These are phyloP conservation scores for Pantelozetes paolii DNA, from an alignment of 2,888 invertebrate genomes.

Conservation along the genomic window DNA sequence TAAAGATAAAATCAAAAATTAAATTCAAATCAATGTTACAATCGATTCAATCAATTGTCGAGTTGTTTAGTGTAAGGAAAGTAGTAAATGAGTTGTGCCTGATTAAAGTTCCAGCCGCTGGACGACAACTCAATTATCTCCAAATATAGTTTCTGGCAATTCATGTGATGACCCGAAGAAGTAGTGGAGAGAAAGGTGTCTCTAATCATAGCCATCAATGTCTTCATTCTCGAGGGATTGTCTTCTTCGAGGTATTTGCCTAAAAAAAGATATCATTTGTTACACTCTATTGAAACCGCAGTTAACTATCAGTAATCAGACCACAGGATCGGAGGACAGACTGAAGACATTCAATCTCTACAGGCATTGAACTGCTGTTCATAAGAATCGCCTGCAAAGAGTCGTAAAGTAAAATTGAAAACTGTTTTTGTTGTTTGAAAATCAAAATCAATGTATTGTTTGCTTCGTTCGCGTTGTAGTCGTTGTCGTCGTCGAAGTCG, in stretches of 20 bases:
- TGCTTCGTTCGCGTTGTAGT: conserved; percentile 6
- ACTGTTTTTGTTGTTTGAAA: conserved; percentile 47
- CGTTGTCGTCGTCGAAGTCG: conserved; percentile 31
- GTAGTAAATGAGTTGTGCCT: conserved; percentile 82
- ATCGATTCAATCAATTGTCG: not conserved
- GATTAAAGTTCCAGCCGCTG: conserved; percentile 83
- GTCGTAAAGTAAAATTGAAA: conserved; percentile 77
- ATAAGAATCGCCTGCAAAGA: conserved; percentile 75
- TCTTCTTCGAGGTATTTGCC: conserved; percentile 80
- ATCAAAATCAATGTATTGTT: not conserved
- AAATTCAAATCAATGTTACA: too few species aligned
- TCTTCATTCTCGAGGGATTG: conserved; percentile 72
- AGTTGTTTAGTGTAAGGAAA: conserved; percentile 49
- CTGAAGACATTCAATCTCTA: conserved; percentile 44
- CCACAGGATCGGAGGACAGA: conserved; percentile 54
- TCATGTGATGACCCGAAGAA: conserved; percentile 52
- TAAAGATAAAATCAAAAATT: not conserved
- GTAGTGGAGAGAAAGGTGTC: conserved; percentile 67
- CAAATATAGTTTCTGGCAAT: conserved; percentile 74
- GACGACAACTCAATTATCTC: conserved; percentile 87
- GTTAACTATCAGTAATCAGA: too few species aligned
- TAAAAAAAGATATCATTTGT: conserved; percentile 55
- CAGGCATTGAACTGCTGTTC: conserved; percentile 40
- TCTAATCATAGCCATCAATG: conserved; percentile 70
- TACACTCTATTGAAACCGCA: too few species aligned